These are phyloP conservation scores for Phengaris arion DNA, from an alignment of 2,888 invertebrate species.

Conservation along the genomic window DNA sequence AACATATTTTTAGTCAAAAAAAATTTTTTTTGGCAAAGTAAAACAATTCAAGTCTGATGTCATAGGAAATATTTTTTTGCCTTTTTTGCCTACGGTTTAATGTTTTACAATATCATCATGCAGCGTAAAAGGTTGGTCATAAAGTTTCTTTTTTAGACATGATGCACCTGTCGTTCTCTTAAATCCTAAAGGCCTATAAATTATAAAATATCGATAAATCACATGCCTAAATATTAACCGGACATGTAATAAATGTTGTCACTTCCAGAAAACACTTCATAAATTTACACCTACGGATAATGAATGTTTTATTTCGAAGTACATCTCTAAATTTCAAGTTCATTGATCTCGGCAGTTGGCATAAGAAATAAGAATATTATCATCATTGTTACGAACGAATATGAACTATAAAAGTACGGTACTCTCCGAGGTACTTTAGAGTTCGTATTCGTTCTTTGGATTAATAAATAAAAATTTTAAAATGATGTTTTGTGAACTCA, in stretches of 20 bases:
- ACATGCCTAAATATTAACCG: not conserved
- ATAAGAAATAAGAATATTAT: not conserved
- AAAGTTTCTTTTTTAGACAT: not conserved
- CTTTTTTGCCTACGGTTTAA: not conserved
- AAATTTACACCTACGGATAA: constrained; percentile 3
- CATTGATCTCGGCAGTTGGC: not conserved
- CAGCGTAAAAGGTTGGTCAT: not conserved
- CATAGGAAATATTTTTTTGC: too few relatives aligned
- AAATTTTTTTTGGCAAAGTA: too few relatives aligned
- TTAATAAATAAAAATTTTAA: not conserved
- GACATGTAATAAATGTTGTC: not conserved
- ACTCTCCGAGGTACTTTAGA: not conserved
- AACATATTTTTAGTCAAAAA: too few relatives aligned
- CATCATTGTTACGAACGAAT: not conserved
- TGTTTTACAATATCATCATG: not conserved
- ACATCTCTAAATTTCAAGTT: constrained; percentile 14
- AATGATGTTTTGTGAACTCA: not conserved
- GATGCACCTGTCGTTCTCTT: constrained; percentile 1
- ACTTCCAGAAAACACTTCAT: not conserved
- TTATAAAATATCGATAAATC: not conserved
- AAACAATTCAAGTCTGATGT: too few relatives aligned
- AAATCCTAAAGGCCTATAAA: not conserved
- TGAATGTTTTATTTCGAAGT: constrained; percentile 13
- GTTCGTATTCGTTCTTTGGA: too few relatives aligned
- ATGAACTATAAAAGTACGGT: not conserved